phyloP scores from a whole-genome alignment of 2,113 vertebrate genomes.

The Pterocles gutturalis region DNA sequence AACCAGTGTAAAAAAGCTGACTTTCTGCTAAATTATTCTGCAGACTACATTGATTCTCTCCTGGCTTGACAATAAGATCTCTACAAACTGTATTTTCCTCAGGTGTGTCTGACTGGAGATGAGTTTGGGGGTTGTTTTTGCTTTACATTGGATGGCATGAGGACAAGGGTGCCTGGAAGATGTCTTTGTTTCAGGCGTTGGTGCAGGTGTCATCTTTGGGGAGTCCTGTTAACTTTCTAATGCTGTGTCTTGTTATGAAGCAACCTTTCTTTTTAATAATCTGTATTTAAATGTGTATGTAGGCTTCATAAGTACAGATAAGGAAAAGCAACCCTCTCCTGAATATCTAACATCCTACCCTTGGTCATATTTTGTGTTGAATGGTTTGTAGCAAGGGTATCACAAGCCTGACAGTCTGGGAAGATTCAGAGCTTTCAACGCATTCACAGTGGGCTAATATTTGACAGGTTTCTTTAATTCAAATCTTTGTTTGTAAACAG shows the following conservation, averaged over 20 bases:
- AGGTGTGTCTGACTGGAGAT: background rate
- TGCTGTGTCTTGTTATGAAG: background rate
- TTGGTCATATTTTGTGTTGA: background rate
- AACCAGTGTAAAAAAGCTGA: background rate
- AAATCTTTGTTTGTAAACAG: background rate
- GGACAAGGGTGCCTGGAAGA: background rate
- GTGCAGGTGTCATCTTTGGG: background rate
- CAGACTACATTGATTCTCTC: background rate
- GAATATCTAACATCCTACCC: background rate
- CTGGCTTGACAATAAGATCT: background rate
- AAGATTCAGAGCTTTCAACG: background rate
- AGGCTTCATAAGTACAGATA: background rate
- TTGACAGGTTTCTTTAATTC: background rate
- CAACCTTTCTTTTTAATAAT: background rate
- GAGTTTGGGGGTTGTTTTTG: background rate
- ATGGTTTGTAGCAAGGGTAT: background rate
- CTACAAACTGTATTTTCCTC: background rate
- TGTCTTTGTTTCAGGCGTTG: background rate
- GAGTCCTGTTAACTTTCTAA: background rate
- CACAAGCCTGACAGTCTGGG: background rate
- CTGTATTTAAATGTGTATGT: background rate
- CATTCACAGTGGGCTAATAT: background rate
- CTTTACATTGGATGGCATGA: background rate
- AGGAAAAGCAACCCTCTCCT: background rate
- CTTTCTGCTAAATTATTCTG: background rate